Evolutionary conservation across 2,797 vertebrate genomes (phyloP), one percentile per base, ranked within the genome.

Genomic region (Melanogrammus aeglefinus): DNA sequence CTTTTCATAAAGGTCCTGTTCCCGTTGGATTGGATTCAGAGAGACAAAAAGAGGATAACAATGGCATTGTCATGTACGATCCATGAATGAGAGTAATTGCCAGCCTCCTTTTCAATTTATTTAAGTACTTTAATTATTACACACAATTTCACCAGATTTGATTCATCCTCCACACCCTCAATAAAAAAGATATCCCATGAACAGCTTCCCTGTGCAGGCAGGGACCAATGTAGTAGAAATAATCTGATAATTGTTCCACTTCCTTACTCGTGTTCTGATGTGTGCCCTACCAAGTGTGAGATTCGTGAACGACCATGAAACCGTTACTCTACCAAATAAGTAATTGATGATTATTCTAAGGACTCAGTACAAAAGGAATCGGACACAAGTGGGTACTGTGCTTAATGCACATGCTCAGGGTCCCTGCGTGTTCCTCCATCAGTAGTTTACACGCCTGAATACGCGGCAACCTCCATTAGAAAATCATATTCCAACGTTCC

Each of bases 361-460:
- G 63, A 9, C 63, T 69, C 63, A 27, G 24, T 69, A 69, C 24
- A 27, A 69, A 69, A 69, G 7, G 27, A 69, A 69, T 69, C n/a
- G 24, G 63, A 27, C n/a, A 63, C 57, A 63, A 63, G 63, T 69
- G 63, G 63, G 63, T 24, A 13, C 63, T 27, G 24, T 24, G 10
- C 63, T 7, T 27, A 12, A 69, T 27, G 63, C 63, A 8, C 7
- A 31, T 72, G 33, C 70, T 16, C 18, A 13, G 16, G 16, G 16
- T 18, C 31, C 70, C 70, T 18, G 24, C 66, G 31, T 33, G 39
- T 31, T 35, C 31, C 39, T 76, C 51, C 47, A 18, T 82, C 75
- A 80, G 27, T n/a, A 51, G 18, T 72, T 27, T 74, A 27, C 73
- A 79, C 77, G 76, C 71, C 41, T 77, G 72, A 83, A 72, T 79